Conservation (phyloP, 2,797 vertebrate species). For the Sebastes trivittatus region DNA sequence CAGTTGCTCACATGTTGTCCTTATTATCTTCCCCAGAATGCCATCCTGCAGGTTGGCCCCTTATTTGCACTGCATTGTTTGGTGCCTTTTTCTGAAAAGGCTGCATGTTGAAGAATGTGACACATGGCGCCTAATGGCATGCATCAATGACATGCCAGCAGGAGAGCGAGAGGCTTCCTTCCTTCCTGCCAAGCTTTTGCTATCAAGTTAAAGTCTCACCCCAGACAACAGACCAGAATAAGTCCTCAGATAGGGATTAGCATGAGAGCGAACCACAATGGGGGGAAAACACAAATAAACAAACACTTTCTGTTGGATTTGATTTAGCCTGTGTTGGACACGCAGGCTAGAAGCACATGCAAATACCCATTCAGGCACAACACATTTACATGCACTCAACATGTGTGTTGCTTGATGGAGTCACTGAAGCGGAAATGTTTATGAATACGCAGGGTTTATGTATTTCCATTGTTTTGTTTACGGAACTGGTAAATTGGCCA, state of each 20-base stretch:
- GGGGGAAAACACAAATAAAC: conserved; percentile 49
- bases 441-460: conserved; percentile 48
- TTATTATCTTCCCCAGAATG: conserved; percentile 49
- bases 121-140: conserved; percentile 61
- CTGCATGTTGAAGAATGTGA: conserved; percentile 51
- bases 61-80: conserved; percentile 48
- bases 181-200: conserved; percentile 53
- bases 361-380: conserved; percentile 16
- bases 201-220: conserved; percentile 56
- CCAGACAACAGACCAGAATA: conserved; percentile 62
- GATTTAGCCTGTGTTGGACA: conserved; percentile 31
- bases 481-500: conserved; percentile 47
- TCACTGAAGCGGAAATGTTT: conserved; percentile 51
- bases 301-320: conserved; percentile 58
- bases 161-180: conserved; percentile 48
- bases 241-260: conserved; percentile 71
- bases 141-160: conserved; percentile 58
- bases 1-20: conserved; percentile 24
- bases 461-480: conserved; percentile 47
- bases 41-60: conserved; percentile 47
- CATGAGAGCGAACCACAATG: conserved; percentile 34
- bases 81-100: conserved; percentile 33
- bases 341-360: conserved; percentile 30
- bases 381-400: conserved; percentile 15
- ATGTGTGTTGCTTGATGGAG: conserved; percentile 18